Conservation (phyloP, 2,888 invertebrate genomes). For the Elmis aenea region DNA sequence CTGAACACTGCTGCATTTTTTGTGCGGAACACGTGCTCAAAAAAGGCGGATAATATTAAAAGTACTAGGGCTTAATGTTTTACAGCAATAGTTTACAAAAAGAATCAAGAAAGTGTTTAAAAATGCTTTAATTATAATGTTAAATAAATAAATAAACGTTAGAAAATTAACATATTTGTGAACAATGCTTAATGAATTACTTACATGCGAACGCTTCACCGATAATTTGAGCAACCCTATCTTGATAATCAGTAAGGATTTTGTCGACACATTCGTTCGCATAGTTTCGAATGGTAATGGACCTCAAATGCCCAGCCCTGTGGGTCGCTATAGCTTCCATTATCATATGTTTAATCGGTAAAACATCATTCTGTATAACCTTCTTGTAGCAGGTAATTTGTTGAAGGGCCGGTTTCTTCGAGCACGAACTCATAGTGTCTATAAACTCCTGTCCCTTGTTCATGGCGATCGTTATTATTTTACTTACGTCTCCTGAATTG, state of each 20-base stretch:
- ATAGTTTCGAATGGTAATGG: constrained; percentile 28
- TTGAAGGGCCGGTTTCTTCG: constrained; percentile 28
- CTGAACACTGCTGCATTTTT: too few species aligned
- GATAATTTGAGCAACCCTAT: constrained; percentile 11
- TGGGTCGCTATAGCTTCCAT: constrained; percentile 34
- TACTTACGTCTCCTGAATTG: constrained; percentile 18
- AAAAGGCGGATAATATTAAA: too few species aligned
- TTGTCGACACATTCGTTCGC: constrained; percentile 34
- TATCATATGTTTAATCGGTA: constrained; percentile 34
- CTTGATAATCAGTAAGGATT: constrained; percentile 18
- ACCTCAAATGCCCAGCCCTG: constrained; percentile 29
- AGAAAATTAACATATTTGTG: too few species aligned
- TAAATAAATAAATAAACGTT: too few species aligned
- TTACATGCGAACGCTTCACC: not conserved
- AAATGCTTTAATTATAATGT: too few species aligned
- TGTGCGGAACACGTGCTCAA: too few species aligned
- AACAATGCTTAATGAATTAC: too few species aligned
- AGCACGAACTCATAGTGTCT: constrained; percentile 29
- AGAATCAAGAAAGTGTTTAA: too few species aligned
- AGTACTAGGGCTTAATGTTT: too few species aligned
- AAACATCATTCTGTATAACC: constrained; percentile 31
- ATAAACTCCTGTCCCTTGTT: constrained; percentile 28
- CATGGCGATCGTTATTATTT: constrained; percentile 25
- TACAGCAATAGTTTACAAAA: too few species aligned
- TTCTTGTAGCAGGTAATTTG: constrained; percentile 36